These are phyloP conservation scores for Glaucomys volans DNA, from an alignment of 2,113 vertebrate species.

Conservation along the genomic window DNA sequence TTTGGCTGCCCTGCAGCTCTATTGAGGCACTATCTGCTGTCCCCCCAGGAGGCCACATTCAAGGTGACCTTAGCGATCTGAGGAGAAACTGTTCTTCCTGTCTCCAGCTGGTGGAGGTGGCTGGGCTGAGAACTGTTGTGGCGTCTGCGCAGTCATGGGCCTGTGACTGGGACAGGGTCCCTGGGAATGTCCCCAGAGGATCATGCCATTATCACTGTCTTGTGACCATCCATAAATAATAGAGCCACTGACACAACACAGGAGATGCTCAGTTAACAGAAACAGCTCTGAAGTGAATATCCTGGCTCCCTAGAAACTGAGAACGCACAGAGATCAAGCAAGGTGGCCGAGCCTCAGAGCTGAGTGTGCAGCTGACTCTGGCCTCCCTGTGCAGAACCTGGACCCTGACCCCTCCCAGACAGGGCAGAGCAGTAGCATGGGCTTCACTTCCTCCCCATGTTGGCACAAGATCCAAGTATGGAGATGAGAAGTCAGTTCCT, in stretches of 20 bases:
- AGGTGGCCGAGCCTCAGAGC: not conserved
- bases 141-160: rapidly evolving
- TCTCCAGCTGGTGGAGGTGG: not conserved
- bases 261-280: not conserved
- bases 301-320: not conserved
- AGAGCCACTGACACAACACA: no score
- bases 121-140: not conserved
- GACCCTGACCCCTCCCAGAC: not conserved
- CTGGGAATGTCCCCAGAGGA: no score
- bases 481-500: not conserved
- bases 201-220: not conserved
- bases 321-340: not conserved
- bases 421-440: not conserved
- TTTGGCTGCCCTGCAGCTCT: no score
- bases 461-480: not conserved
- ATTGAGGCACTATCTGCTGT: not conserved
- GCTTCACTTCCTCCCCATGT: not conserved
- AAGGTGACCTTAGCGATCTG: not conserved
- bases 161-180: not conserved
- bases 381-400: no score
- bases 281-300: not conserved
- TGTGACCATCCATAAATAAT: no score
- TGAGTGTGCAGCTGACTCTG: no score
- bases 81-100: not conserved
- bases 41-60: not conserved